Evolutionary conservation across 1,140 invertebrate genomes (phyloP).

Genomic region (Drosophila albomicans): DNA sequence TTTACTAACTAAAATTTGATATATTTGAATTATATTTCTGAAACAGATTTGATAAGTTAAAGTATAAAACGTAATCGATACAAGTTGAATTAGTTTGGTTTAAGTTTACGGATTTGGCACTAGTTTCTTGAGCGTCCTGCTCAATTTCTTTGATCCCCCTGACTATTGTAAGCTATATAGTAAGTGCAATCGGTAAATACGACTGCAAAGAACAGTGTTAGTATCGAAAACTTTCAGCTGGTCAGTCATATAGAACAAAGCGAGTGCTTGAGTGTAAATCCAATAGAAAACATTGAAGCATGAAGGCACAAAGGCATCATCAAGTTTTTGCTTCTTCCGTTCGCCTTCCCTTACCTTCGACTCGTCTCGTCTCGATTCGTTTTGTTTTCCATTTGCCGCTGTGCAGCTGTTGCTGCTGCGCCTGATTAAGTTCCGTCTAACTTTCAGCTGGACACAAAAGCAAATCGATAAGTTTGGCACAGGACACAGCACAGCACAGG

Average conservation of each 20-base stretch:
- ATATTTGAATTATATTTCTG: too few species aligned
- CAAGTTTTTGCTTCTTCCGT: conserved; percentile 23
- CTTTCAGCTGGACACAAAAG: conserved; percentile 39
- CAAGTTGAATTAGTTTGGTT: too few species aligned
- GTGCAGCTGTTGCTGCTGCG: conserved; percentile 43
- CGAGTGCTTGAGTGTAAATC: conserved; percentile 38
- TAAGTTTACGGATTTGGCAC: too few species aligned
- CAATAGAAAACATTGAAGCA: conserved; percentile 13
- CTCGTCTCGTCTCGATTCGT: too few species aligned
- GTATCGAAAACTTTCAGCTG: conserved; percentile 10
- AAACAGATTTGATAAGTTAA: too few species aligned
- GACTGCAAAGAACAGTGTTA: background rate
- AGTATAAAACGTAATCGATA: too few species aligned
- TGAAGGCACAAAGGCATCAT: conserved; percentile 29
- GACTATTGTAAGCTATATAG: background rate
- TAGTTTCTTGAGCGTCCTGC: background rate
- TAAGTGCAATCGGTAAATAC: background rate
- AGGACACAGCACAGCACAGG: background rate
- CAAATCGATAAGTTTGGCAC: conserved; percentile 65
- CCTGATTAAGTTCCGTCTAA: conserved; percentile 69
- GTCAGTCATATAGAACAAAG: conserved; percentile 33
- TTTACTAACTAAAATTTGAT: too few species aligned
- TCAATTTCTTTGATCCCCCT: background rate
- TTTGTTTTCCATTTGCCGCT: conserved; percentile 22
- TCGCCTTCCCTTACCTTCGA: too few species aligned